phyloP scores from a whole-genome alignment of 2,113 vertebrate species.

The Cyanoderma ruficeps region DNA sequence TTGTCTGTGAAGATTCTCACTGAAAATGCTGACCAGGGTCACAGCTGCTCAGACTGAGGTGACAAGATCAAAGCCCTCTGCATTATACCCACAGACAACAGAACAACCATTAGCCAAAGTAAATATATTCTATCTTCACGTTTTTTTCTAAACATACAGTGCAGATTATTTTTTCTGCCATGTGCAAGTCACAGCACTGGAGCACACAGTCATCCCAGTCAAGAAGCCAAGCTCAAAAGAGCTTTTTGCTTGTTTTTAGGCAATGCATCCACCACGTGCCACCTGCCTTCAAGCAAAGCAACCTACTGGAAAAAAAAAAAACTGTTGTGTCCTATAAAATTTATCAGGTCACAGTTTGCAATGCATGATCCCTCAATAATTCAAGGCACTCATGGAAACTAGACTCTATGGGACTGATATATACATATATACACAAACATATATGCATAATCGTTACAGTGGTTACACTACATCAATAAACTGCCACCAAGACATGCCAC shows the following conservation, averaged over 20 bases:
- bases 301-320: not conserved
- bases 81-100: not conserved
- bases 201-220: not conserved
- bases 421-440: not conserved
- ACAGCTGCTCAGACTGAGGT: not conserved
- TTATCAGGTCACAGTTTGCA: not conserved
- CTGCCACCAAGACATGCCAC: not conserved
- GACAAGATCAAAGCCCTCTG: not conserved
- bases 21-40: not conserved
- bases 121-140: not conserved
- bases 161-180: not conserved
- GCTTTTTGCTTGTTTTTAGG: not conserved
- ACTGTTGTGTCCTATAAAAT: not conserved
- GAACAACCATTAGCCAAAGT: not conserved
- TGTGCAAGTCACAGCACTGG: not conserved
- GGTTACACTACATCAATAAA: not conserved
- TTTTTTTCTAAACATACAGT: not conserved
- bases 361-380: accelerated
- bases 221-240: not conserved
- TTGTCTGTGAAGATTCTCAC: not conserved
- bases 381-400: not conserved
- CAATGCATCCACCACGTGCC: not conserved
- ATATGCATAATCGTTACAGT: not conserved
- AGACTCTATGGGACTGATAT: not conserved
- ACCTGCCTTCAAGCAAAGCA: not conserved